phyloP scores from a whole-genome alignment of 2,113 vertebrate species.

The Corythoichthys intestinalis region DNA sequence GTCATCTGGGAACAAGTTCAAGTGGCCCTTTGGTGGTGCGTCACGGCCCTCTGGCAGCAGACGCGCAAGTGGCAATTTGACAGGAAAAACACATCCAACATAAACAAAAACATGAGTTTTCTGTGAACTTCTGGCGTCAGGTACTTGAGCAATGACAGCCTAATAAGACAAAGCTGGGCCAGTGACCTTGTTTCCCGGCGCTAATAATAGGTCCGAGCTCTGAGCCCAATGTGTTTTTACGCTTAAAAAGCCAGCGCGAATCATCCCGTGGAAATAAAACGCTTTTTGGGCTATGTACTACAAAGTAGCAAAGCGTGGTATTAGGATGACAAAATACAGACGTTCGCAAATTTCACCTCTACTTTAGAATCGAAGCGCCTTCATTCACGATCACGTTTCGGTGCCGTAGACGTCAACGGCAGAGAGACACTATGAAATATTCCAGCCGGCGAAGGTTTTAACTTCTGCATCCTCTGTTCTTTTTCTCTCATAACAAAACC shows the following conservation, averaged over 20 bases:
- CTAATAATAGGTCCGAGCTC: constrained; percentile 71
- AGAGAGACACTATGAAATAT: no score
- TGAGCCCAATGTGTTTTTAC: constrained; percentile 53
- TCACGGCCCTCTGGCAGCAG: no score
- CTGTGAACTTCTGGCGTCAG: not conserved
- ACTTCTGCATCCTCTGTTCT: constrained; percentile 31
- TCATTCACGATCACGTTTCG: no score
- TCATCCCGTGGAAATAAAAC: constrained; percentile 44
- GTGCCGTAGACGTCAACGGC: no score
- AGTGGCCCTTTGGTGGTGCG: not conserved
- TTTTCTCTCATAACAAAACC: not conserved
- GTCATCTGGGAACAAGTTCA: not conserved
- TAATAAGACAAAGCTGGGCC: constrained; percentile 60
- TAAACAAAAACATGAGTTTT: not conserved
- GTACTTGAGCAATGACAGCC: constrained; percentile 46
- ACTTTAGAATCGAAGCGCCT: no score
- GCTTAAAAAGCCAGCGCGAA: constrained; percentile 50
- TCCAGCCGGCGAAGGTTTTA: no score
- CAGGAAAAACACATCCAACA: not conserved
- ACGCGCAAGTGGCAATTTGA: not conserved
- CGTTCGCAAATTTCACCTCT: not conserved
- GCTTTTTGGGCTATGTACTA: constrained; percentile 23
- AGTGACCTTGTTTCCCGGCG: constrained; percentile 69
- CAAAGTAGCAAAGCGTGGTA: constrained; percentile 9
- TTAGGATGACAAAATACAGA: constrained; percentile 7